Evolutionary conservation across 2,113 vertebrate genomes (phyloP), one percentile per base, ranked within the genome.

Genomic region (Tragelaphus buxtoni): DNA sequence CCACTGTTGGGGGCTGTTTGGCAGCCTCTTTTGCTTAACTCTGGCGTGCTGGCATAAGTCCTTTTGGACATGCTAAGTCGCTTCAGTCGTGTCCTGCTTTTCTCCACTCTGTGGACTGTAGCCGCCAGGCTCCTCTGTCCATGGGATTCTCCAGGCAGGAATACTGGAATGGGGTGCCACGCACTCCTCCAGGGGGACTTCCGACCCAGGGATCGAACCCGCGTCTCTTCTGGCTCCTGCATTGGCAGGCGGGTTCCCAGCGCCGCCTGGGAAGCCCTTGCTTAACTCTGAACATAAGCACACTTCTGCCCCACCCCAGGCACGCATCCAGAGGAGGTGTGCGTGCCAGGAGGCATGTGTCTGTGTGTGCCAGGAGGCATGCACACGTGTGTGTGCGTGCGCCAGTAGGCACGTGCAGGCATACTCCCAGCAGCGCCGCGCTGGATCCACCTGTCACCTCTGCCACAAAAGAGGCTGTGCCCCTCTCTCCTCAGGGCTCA

Each of bases 1-100:
- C 24, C 24, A 1, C 30, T 9, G 9, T 2, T 12, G 49, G 47
- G 51, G 9, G 14, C 45, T 20, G 5, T 3, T 5, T 0, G 1
- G 53, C 42, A 47, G 58, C 7, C 1, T 22, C 51, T 61, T 7
- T 3, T 0, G 77, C 30, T 35, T 39, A 12, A 35, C 4, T 24
- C 56, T 24, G 14, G 65, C 2, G 0, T 22, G n/a, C 65, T 72
- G 65, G 65, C 9, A 0, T 11, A 2, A 24, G 65, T 39, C n/a
- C 65, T 24, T 6, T 6, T 22, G 65, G 35, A 22, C n/a, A 39
- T 20, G 3, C 18, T 11, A 0, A 35, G 65, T 39, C 4, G 5
- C 65, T 39, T 12, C n/a, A 24, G n/a, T 22, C 0, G 18, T 72
- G 20, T 39, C 20, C 65, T 72, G 0, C 35, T 39, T 32, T 22